A percentile compares a stretch with the other conserved stretches of the same genome.
Conservation (phyloP, 2,888 invertebrate genomes). For the Drosophila lutescens region DNA sequence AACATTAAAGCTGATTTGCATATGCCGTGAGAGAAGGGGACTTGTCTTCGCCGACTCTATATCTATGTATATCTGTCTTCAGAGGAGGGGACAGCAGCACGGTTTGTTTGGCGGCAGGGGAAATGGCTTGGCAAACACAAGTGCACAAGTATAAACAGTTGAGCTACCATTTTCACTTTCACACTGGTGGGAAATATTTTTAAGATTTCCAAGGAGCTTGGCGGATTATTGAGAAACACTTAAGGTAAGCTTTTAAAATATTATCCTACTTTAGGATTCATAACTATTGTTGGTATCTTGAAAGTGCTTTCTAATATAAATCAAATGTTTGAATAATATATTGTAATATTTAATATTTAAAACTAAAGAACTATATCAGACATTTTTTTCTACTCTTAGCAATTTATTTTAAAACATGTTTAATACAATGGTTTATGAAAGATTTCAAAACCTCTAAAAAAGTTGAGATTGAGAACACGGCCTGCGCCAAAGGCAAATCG, state of each 20-base stretch:
- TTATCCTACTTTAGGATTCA: too few relatives aligned
- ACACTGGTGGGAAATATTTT: slow-evolving; percentile 4
- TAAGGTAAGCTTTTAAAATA: too few relatives aligned
- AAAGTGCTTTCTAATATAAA: too few relatives aligned
- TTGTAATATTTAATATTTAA: too few relatives aligned
- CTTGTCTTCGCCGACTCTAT: slow-evolving; percentile 25
- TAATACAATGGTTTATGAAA: too few relatives aligned
- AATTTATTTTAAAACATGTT: too few relatives aligned
- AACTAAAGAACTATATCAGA: too few relatives aligned
- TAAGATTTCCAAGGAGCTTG: not conserved
- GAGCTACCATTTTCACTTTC: slow-evolving; percentile 23
- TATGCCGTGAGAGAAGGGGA: slow-evolving; percentile 50
- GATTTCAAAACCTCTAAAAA: not conserved
- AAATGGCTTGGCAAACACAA: slow-evolving; percentile 70
- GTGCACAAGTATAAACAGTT: slow-evolving; percentile 31
- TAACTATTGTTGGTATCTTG: too few relatives aligned
- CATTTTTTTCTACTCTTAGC: too few relatives aligned
- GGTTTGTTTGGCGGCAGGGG: slow-evolving; percentile 4
- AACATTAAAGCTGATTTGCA: slow-evolving; percentile 75
- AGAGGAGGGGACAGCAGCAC: not conserved
- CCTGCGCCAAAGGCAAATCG: slow-evolving; percentile 19
- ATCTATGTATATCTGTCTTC: slow-evolving; percentile 14
- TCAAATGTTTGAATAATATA: too few relatives aligned
- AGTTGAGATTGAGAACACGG: not conserved
- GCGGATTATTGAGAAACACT: not conserved